phyloP scores from a whole-genome alignment of 2,888 invertebrate species.

The Tuberolachnus salignus region DNA sequence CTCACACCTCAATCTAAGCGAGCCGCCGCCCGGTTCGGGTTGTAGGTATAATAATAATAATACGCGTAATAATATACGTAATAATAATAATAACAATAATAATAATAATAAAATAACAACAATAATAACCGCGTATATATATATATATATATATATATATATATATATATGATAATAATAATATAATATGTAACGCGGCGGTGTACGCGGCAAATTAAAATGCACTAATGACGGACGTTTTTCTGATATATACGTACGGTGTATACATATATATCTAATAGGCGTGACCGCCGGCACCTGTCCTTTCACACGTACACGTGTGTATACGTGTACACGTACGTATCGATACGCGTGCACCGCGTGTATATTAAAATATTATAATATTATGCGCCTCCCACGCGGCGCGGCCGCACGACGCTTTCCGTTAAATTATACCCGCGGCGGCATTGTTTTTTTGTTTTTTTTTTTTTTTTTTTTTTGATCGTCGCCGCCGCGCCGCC shows the following conservation, averaged over 20 bases:
- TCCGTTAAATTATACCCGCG: too few species aligned
- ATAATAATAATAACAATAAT: background rate
- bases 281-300: constrained; percentile 41
- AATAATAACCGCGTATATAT: background rate
- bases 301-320: constrained; percentile 17
- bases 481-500: too few species aligned
- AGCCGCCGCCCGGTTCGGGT: background rate
- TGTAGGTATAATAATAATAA: too few species aligned
- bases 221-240: constrained; percentile 50
- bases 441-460: too few species aligned
- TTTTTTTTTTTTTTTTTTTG: too few species aligned
- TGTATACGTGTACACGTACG: background rate
- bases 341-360: too few species aligned
- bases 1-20: constrained; percentile 38
- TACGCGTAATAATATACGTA: background rate
- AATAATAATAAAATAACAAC: background rate
- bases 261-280: background rate
- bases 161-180: too few species aligned
- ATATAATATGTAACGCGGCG: too few species aligned
- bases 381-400: too few species aligned
- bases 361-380: too few species aligned
- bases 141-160: background rate
- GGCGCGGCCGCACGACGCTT: too few species aligned
- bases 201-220: constrained; percentile 28
- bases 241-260: background rate